phyloP scores from a whole-genome alignment of 2,797 vertebrate species.

The Pantherophis alleghaniensis region DNA sequence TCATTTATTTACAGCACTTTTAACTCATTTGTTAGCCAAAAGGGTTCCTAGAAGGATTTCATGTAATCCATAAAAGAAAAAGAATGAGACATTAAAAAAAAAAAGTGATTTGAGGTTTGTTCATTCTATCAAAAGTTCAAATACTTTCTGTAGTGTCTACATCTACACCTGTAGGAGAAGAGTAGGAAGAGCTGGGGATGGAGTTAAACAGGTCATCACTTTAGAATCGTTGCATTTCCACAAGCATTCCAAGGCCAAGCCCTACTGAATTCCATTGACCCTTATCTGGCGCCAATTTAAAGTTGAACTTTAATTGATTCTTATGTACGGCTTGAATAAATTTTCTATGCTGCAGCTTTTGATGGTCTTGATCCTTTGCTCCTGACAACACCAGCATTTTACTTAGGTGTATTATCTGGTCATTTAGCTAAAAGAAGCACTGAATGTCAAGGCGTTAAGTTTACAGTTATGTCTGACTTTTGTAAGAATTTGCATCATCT shows the following conservation, averaged over 20 bases:
- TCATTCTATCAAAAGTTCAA: constrained; percentile 27
- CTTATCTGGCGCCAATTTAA: background rate
- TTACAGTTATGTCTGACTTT: constrained; percentile 61
- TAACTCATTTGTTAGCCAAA: background rate
- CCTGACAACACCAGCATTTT: constrained; percentile 45
- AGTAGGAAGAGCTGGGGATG: background rate
- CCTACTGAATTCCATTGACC: background rate
- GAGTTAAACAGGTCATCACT: background rate
- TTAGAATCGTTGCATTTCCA: background rate
- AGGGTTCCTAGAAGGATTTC: background rate
- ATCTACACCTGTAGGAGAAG: background rate
- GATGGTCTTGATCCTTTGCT: background rate
- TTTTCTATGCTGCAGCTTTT: background rate
- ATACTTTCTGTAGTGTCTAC: constrained; percentile 42
- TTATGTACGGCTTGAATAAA: background rate
- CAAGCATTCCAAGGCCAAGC: background rate
- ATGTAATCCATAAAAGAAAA: constrained; percentile 16
- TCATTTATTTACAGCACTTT: background rate
- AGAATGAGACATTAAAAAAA: constrained; percentile 27
- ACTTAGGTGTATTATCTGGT: constrained; percentile 61
- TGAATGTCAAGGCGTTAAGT: constrained; percentile 48
- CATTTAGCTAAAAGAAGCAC: constrained; percentile 64
- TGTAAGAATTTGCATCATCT: constrained; percentile 64
- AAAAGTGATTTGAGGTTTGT: constrained; percentile 40
- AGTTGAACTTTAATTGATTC: background rate